These are phyloP conservation scores for Varecia variegata DNA, from an alignment of 2,797 vertebrate genomes.

Conservation along the genomic window DNA sequence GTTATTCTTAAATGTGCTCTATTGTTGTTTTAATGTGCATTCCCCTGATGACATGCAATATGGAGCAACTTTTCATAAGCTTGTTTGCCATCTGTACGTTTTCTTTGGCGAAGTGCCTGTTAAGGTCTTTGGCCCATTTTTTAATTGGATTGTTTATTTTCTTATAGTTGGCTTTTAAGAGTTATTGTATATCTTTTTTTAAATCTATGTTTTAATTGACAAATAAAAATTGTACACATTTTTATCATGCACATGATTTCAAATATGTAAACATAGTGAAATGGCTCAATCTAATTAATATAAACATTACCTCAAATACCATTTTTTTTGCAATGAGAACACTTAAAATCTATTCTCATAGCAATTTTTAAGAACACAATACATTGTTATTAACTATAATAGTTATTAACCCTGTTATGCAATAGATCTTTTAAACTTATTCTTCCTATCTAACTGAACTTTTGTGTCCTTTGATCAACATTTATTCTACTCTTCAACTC, in stretches of 20 bases:
- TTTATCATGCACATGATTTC: not conserved
- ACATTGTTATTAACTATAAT: not conserved
- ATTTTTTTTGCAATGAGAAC: not conserved
- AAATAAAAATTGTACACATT: not conserved
- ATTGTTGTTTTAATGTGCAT: not conserved
- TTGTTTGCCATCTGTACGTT: not conserved
- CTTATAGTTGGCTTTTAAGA: not conserved
- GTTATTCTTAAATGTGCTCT: too few species aligned
- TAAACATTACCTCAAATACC: not conserved
- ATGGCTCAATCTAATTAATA: not conserved
- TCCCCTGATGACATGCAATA: not conserved
- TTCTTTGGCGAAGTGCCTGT: not conserved
- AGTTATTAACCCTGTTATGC: not conserved
- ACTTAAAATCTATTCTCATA: not conserved
- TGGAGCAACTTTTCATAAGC: not conserved
- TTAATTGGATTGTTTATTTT: not conserved
- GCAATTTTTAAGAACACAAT: not conserved
- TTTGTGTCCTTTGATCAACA: not conserved
- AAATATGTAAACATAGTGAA: not conserved
- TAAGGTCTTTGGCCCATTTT: not conserved
- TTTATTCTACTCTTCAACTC: too few species aligned
- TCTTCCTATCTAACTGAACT: not conserved
- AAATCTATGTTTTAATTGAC: not conserved
- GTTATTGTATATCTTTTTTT: not conserved
- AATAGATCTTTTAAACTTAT: not conserved